Evolutionary conservation across 2,888 invertebrate species (phyloP).

Genomic region (Empis stercorea): DNA sequence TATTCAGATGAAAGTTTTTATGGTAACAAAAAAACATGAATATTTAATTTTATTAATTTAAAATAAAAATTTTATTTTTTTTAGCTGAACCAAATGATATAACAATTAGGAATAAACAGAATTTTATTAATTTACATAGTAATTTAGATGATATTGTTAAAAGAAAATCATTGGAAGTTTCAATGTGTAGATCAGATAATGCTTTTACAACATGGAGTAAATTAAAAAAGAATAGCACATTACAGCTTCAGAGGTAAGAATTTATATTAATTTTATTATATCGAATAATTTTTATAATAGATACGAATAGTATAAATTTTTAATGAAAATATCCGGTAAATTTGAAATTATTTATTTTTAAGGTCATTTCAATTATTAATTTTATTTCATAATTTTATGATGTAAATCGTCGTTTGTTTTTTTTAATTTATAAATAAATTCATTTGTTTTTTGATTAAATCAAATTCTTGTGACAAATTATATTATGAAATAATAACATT

Average conservation of each 20-base stretch:
- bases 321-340: too few species aligned
- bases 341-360: conserved; percentile 7
- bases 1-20: conserved; percentile 77
- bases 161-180: conserved; percentile 46
- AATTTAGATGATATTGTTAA: conserved; percentile 36
- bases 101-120: conserved; percentile 29
- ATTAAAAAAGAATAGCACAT: conserved; percentile 56
- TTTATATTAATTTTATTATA: background rate
- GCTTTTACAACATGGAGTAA: conserved; percentile 84
- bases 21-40: conserved; percentile 22
- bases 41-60: background rate
- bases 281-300: background rate
- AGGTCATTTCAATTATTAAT: conserved; percentile 35
- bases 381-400: too few species aligned
- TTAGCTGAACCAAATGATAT: conserved; percentile 31
- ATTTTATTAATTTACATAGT: conserved; percentile 33
- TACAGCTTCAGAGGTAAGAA: conserved; percentile 47
- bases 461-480: too few species aligned
- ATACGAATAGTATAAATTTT: too few species aligned
- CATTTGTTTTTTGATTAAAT: too few species aligned
- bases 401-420: too few species aligned
- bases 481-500: too few species aligned
- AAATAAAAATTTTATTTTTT: background rate
- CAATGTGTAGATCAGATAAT: conserved; percentile 80
- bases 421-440: too few species aligned